These are phyloP conservation scores for Periophthalmus modestus DNA, from an alignment of 2,113 vertebrate genomes.

Conservation along the genomic window DNA sequence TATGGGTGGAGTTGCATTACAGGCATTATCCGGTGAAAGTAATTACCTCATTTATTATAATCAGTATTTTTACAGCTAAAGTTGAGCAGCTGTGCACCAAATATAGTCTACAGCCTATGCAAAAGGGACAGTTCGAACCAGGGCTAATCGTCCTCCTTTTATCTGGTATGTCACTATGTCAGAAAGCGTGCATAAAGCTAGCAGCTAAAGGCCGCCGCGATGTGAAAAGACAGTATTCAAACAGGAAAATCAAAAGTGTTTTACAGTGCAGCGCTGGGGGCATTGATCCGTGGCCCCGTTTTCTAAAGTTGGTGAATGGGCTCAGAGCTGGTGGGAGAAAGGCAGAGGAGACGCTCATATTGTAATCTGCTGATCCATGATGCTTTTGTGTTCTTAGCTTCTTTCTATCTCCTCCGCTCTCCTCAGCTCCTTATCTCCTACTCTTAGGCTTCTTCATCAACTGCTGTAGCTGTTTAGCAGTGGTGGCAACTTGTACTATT, in stretches of 20 bases:
- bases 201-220: slow-evolving; percentile 41
- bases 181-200: slow-evolving; percentile 47
- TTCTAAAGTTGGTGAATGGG: slow-evolving; percentile 69
- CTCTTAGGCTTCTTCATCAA: slow-evolving; percentile 16
- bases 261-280: slow-evolving; percentile 63
- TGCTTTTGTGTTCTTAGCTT: slow-evolving; percentile 58
- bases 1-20: neutral
- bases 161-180: slow-evolving; percentile 52
- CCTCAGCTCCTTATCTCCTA: neutral
- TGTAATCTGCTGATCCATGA: slow-evolving; percentile 74
- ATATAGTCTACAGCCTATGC: neutral
- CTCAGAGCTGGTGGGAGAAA: slow-evolving; percentile 61
- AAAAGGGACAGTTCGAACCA: slow-evolving; percentile 34
- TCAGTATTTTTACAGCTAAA: slow-evolving; percentile 3
- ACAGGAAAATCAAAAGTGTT: slow-evolving; percentile 69
- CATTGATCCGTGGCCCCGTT: slow-evolving; percentile 60
- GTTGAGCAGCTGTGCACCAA: slow-evolving; percentile 13
- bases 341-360: slow-evolving; percentile 47
- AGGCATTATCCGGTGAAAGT: neutral
- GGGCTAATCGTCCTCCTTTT: slow-evolving; percentile 33
- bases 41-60: slow-evolving; percentile 1
- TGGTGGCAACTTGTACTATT: slow-evolving; percentile 11
- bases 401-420: slow-evolving; percentile 25
- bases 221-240: slow-evolving; percentile 68
- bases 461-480: slow-evolving; percentile 20